A percentile compares a stretch with the other conserved stretches of the same genome.
phyloP scores from a whole-genome alignment of 2,797 vertebrate genomes.

The Pseudomugil tenellus region DNA sequence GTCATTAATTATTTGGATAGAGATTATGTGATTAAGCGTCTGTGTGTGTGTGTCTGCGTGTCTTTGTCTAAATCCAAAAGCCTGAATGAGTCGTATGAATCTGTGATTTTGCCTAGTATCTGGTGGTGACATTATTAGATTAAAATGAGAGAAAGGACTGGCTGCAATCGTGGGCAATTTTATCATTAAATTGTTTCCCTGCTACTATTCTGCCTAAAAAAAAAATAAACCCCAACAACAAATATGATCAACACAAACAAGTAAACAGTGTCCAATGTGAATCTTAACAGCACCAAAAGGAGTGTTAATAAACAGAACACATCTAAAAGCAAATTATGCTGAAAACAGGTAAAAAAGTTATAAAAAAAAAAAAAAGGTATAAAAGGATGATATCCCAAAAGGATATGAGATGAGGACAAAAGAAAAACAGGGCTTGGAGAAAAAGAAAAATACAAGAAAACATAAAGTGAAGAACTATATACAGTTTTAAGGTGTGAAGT shows the following conservation, averaged over 20 bases:
- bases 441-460: not conserved
- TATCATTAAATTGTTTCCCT: constrained; percentile 39
- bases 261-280: not conserved
- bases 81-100: not conserved
- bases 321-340: constrained; percentile 20
- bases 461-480: not conserved
- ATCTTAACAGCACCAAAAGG: not conserved
- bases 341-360: constrained; percentile 34
- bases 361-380: too few relatives aligned
- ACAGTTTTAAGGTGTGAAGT: not conserved
- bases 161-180: constrained; percentile 35
- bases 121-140: constrained; percentile 55
- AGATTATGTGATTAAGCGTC: constrained; percentile 69
- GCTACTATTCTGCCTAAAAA: constrained; percentile 12
- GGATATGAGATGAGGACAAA: not conserved
- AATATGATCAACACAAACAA: constrained; percentile 4
- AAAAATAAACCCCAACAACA: constrained; percentile 15
- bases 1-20: constrained; percentile 76
- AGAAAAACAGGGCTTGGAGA: not conserved
- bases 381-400: not conserved
- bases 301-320: not conserved
- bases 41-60: constrained; percentile 21
- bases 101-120: constrained; percentile 26
- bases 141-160: constrained; percentile 38
- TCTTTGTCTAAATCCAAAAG: constrained; percentile 11